phyloP scores from a whole-genome alignment of 30 jellyfish, hydroid and myxozoan genomes.

The Catostylus mosaicus region DNA sequence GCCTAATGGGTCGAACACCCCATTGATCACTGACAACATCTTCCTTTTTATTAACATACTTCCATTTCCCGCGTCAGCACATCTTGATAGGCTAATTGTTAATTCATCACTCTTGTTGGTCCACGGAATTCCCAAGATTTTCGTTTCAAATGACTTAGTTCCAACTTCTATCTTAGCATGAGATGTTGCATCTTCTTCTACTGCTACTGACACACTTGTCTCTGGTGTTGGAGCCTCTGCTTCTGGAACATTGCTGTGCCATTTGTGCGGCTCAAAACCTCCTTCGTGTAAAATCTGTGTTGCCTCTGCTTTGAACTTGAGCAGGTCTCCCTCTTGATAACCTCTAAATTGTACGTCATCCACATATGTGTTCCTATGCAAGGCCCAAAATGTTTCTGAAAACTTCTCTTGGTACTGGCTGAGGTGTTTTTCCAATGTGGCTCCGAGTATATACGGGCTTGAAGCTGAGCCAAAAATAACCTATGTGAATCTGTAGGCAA shows the following conservation, averaged over 20 bases:
- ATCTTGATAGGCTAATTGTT: too few relatives aligned
- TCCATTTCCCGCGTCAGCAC: too few relatives aligned
- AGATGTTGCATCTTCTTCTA: too few relatives aligned
- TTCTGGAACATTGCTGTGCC: too few relatives aligned
- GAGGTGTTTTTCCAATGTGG: conserved; percentile 54
- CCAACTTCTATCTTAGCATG: too few relatives aligned
- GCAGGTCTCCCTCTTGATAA: conserved; percentile 25
- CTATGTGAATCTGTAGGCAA: conserved; percentile 55
- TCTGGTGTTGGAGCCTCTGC: too few relatives aligned
- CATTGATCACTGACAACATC: conserved; percentile 44
- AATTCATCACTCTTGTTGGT: too few relatives aligned
- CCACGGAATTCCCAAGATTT: too few relatives aligned
- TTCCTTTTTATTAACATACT: too few relatives aligned
- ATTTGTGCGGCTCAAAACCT: conserved; percentile 54
- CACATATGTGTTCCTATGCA: conserved; percentile 64
- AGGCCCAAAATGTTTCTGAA: conserved; percentile 63
- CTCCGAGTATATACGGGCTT: conserved; percentile 63
- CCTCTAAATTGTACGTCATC: conserved; percentile 71
- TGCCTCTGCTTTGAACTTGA: conserved; percentile 56
- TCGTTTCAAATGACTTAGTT: too few relatives aligned
- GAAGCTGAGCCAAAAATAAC: conserved; percentile 61
- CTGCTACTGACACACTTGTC: too few relatives aligned
- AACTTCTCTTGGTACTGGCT: conserved; percentile 39
- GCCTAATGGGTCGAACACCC: too few relatives aligned
- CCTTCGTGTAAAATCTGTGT: conserved; percentile 65